Base-by-base conservation (phyloP, 2,888 invertebrate genomes). In the Meghimatium bilineatum region DNA sequence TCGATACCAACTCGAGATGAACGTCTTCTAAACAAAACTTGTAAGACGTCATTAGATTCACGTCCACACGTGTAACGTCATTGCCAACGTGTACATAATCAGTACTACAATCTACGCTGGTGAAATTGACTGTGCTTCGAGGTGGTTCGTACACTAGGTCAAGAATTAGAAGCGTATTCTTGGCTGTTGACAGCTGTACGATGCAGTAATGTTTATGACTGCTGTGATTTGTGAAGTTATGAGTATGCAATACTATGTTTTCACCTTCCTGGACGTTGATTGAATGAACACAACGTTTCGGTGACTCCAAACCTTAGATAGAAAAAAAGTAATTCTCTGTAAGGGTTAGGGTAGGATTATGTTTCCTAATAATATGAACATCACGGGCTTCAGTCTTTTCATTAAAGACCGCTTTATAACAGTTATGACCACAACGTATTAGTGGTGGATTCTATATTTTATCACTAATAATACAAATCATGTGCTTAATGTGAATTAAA, bases 51-150 rank as follows among this genome's bases (percentile, higher is more conserved):
- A 88, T 77, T 38, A 87, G 76, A 23, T 82, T 78, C 6, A 67
- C 56, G 26, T 87, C 86, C 63, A 87, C 82, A 60, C 87, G 85
- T 29, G 69, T 66, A 38, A 44, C 49, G 83, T 90, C 88, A 77
- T 89, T 90, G 23, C 90, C 90, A 10, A 90, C 69, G 63, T 87
- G 87, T 0, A 90, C 63, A 71, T 88, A 89, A 26, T 87, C 85
- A n/a, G 38, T 44, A 5, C 23, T 32, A 71, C 85, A 85, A 80
- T 85, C 71, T 0, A 29, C 26, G 0, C 0, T 3, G 1, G 32
- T 26, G n/a, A 10, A 0, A n/a, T 29, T 49, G 12, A 49, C 32
- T 0, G 49, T 1, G 0, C 32, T 6, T 12, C 20, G 29, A 23
- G 69, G 23, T 29, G 79, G 79, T 12, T 23, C 20, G 52, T 79